Conservation (phyloP, 2,888 invertebrate species). For the Tipula lateralis region DNA sequence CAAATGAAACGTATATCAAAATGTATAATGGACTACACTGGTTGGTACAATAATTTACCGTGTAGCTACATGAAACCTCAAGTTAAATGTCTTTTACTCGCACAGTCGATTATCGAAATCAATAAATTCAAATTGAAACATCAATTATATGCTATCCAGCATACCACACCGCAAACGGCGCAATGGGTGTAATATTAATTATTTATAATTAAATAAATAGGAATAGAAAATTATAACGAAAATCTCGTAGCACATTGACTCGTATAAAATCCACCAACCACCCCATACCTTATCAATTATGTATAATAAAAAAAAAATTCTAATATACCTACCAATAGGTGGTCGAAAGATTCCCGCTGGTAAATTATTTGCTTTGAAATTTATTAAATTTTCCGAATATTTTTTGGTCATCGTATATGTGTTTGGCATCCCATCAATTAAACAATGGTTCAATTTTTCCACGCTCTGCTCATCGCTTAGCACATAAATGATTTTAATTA, state of each 20-base stretch:
- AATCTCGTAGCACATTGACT: no score
- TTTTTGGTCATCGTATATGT: conserved; percentile 51
- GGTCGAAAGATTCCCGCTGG: conserved; percentile 50
- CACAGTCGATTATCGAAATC: background rate
- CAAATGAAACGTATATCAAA: no score
- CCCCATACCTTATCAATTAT: background rate
- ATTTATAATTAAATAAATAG: background rate
- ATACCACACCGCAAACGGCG: background rate
- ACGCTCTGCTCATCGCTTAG: conserved; percentile 43
- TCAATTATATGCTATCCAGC: background rate
- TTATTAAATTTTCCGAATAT: conserved; percentile 48
- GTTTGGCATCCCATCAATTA: conserved; percentile 48
- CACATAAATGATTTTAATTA: conserved; percentile 48
- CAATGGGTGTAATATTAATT: background rate
- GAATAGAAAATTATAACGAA: background rate
- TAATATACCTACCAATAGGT: conserved; percentile 43
- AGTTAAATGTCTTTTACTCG: no score
- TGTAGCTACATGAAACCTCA: no score
- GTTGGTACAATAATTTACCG: no score
- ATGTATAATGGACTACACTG: no score
- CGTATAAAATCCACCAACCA: no score
- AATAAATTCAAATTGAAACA: background rate
- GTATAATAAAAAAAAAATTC: background rate
- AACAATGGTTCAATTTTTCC: conserved; percentile 46
- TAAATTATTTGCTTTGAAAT: conserved; percentile 46